A percentile compares a stretch with the other conserved stretches of the same genome.
Conservation (phyloP, 2,888 invertebrate species). For the Myopa testacea region DNA sequence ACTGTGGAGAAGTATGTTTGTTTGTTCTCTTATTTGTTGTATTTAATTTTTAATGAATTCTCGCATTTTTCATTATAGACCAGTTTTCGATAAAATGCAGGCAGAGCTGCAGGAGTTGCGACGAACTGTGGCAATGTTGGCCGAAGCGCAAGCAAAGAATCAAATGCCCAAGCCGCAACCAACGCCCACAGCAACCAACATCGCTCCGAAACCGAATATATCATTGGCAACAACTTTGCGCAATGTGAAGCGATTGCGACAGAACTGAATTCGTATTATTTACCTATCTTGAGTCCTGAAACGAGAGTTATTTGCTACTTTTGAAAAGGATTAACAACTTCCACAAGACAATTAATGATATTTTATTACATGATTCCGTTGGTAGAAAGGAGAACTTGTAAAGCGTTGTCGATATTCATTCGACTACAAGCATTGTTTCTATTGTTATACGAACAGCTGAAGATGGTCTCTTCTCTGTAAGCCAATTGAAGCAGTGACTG, state of each 20-base stretch:
- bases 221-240: not conserved
- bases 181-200: not conserved
- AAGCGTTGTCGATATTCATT: too few species aligned
- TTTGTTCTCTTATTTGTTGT: slow-evolving; percentile 16
- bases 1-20: slow-evolving; percentile 43
- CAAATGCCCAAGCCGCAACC: slow-evolving; percentile 22
- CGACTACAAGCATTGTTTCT: too few species aligned
- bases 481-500: too few species aligned
- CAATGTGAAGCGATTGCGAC: slow-evolving; percentile 21
- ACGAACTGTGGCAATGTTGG: slow-evolving; percentile 57
- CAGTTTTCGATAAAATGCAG: slow-evolving; percentile 56
- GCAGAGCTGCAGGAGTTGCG: slow-evolving; percentile 57
- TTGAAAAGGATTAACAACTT: too few species aligned
- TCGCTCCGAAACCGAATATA: not conserved
- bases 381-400: too few species aligned
- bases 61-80: slow-evolving; percentile 26
- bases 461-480: too few species aligned
- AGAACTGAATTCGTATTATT: not conserved
- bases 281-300: not conserved
- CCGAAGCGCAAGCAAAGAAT: slow-evolving; percentile 50
- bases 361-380: too few species aligned
- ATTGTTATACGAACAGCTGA: too few species aligned
- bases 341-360: too few species aligned
- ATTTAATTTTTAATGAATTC: not conserved
- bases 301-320: too few species aligned